phyloP scores from a whole-genome alignment of 2,113 vertebrate species.

The Columbina picui region DNA sequence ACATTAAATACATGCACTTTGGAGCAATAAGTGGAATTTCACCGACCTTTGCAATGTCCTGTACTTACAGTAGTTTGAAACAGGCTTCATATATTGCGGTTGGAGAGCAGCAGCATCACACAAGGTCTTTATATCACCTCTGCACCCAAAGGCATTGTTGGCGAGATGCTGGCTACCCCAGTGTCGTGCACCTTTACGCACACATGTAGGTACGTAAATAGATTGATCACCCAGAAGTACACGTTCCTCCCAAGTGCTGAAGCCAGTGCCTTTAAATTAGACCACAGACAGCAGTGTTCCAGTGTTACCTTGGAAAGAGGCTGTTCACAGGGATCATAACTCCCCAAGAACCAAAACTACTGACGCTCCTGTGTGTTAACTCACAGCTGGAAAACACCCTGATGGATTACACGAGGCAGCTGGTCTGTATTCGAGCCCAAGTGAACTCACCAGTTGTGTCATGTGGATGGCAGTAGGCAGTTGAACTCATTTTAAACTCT shows the following conservation, averaged over 20 bases:
- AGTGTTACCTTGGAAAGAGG: neutral
- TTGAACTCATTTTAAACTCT: neutral
- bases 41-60: neutral
- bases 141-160: neutral
- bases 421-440: neutral
- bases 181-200: neutral
- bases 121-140: neutral
- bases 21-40: neutral
- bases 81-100: neutral
- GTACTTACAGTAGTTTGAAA: neutral
- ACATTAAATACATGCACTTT: neutral
- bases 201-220: accelerated
- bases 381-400: neutral
- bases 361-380: accelerated
- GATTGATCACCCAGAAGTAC: neutral
- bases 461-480: neutral
- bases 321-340: neutral
- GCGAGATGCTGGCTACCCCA: accelerated
- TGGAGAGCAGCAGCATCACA: neutral
- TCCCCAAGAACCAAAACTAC: neutral
- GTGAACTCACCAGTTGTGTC: neutral
- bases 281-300: neutral
- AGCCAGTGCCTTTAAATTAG: neutral
- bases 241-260: neutral
- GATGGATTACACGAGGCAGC: neutral